Evolutionary conservation across 2,888 invertebrate species (phyloP).

Genomic region (Aricia artaxerxes): DNA sequence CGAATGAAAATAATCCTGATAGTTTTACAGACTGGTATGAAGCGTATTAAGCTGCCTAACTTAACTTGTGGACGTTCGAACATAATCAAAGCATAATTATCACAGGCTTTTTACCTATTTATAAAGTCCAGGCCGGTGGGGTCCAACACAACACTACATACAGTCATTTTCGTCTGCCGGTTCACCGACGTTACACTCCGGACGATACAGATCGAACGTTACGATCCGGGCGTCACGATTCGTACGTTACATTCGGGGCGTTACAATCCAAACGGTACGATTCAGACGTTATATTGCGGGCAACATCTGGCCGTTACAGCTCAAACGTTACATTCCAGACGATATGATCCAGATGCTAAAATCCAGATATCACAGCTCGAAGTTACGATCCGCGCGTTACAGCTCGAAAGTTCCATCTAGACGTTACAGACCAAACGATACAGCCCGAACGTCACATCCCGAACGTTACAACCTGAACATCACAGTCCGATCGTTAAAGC

Average conservation of each 20-base stretch:
- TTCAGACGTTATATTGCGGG: background rate
- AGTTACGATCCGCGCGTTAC: background rate
- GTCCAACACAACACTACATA: slow-evolving; percentile 45
- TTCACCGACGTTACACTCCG: slow-evolving; percentile 40
- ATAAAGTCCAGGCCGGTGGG: slow-evolving; percentile 49
- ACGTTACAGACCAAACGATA: background rate
- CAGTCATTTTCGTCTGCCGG: slow-evolving; percentile 45
- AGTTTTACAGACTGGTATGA: slow-evolving; percentile 29
- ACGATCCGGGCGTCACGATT: slow-evolving; percentile 50
- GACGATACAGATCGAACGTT: background rate
- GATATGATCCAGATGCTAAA: slow-evolving; percentile 48
- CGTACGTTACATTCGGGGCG: background rate
- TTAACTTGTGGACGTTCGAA: slow-evolving; percentile 34
- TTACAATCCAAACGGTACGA: background rate
- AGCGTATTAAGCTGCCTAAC: slow-evolving; percentile 25
- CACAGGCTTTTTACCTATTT: slow-evolving; percentile 52
- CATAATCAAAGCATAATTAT: slow-evolving; percentile 47
- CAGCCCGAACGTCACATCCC: background rate
- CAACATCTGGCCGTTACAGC: background rate
- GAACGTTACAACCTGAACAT: background rate
- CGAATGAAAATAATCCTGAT: slow-evolving; percentile 18
- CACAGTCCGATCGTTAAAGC: background rate
- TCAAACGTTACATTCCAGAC: background rate
- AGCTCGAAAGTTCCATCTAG: background rate
- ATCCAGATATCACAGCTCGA: background rate